Percentiles rank a stretch among this genome's conserved stretches.
Conservation (phyloP, 2,797 vertebrate genomes). For the Syngnathus acus region DNA sequence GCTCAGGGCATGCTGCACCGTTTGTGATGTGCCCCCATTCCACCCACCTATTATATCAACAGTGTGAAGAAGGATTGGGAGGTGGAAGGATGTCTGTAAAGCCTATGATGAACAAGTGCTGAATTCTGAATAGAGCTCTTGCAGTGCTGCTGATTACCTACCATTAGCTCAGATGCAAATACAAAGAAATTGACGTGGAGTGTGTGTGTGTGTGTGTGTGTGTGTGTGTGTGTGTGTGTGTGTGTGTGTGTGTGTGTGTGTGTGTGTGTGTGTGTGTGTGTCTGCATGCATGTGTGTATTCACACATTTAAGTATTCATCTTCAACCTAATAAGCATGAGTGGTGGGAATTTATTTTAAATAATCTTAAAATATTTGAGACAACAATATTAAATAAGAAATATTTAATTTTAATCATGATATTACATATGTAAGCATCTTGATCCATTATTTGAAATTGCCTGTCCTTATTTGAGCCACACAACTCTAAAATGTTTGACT, state of each 20-base stretch:
- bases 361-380: too few relatives aligned
- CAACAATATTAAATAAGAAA: too few relatives aligned
- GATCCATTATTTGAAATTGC: too few relatives aligned
- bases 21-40: conserved; percentile 59
- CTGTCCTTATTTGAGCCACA: too few relatives aligned
- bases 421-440: too few relatives aligned
- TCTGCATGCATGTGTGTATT: background rate
- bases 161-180: conserved; percentile 46
- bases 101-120: conserved; percentile 49
- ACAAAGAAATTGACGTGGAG: conserved; percentile 34
- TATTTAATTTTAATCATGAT: too few relatives aligned
- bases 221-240: background rate
- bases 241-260: too few relatives aligned
- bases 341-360: too few relatives aligned
- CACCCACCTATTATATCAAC: conserved; percentile 62
- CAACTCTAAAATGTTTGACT: background rate
- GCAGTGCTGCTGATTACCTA: conserved; percentile 44
- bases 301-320: background rate
- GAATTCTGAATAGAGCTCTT: conserved; percentile 43
- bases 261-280: too few relatives aligned
- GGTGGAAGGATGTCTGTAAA: conserved; percentile 31
- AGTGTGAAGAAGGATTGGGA: conserved; percentile 21
- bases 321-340: too few relatives aligned
- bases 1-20: conserved; percentile 56
- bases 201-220: conserved; percentile 6